Percentiles rank a stretch among this genome's conserved stretches.
Conservation (phyloP, 2,797 vertebrate genomes). For the Eupleurogrammus muticus region DNA sequence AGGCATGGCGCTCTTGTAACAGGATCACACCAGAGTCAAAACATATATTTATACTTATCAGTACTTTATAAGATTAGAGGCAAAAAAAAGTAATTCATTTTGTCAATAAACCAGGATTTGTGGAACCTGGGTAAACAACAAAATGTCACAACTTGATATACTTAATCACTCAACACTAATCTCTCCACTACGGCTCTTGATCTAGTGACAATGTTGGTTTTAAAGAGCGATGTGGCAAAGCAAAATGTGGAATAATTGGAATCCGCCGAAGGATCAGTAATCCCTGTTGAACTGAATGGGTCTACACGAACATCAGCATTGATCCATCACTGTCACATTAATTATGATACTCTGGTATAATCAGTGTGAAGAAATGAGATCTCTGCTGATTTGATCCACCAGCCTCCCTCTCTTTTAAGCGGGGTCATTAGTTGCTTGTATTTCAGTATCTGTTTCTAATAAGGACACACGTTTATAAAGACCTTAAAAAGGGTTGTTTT, state of each 20-base stretch:
- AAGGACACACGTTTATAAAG: background rate
- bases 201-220: slow-evolving; percentile 16
- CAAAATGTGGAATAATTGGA: slow-evolving; percentile 12
- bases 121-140: background rate
- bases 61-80: background rate
- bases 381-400: background rate
- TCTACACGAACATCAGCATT: background rate
- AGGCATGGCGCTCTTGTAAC: slow-evolving; percentile 16
- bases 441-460: background rate
- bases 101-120: background rate
- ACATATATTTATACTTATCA: background rate
- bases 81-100: background rate
- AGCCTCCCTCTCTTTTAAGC: background rate
- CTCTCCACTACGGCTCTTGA: background rate
- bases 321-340: slow-evolving; percentile 26
- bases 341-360: slow-evolving; percentile 9
- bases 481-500: too few species aligned
- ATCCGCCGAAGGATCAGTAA: slow-evolving; percentile 32
- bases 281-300: background rate
- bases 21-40: background rate
- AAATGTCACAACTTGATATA: background rate
- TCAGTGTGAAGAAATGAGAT: slow-evolving; percentile 5
- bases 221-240: background rate
- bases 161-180: background rate
- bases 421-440: background rate